Evolutionary conservation across 2,888 invertebrate species (phyloP).

Genomic region (Lamellibrachia columna): DNA sequence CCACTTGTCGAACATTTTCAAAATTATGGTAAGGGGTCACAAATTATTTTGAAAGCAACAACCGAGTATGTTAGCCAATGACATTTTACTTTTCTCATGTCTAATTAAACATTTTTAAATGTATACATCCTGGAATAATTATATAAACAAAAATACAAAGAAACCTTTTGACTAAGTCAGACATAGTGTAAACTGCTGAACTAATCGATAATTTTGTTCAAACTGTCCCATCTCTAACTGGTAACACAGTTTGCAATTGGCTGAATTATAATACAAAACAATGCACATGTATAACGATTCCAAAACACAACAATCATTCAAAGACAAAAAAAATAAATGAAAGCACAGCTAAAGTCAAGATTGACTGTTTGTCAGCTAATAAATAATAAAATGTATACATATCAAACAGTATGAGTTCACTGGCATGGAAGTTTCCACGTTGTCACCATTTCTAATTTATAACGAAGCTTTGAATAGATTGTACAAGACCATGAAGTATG

Average conservation of each 20-base stretch:
- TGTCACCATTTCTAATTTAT: not conserved
- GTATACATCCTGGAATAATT: not conserved
- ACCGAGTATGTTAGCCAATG: not conserved
- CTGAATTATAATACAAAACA: not conserved
- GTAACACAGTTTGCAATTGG: not conserved
- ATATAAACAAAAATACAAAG: not conserved
- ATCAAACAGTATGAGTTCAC: not conserved
- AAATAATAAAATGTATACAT: not conserved
- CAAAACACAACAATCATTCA: not conserved
- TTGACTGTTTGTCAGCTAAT: conserved; percentile 5
- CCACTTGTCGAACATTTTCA: not conserved
- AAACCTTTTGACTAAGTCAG: not conserved
- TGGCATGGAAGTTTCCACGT: not conserved
- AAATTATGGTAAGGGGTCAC: not conserved
- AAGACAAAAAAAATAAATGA: not conserved
- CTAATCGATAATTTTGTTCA: not conserved
- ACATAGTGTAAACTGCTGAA: not conserved
- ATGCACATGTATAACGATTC: conserved; percentile 1
- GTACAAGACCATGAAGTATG: not conserved
- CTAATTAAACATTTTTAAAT: not conserved
- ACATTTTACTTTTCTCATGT: not conserved
- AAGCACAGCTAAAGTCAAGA: not conserved
- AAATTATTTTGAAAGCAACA: not conserved
- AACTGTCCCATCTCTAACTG: not conserved
- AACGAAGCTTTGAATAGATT: not conserved